A percentile compares a stretch with the other conserved stretches of the same genome.
phyloP scores from a whole-genome alignment of 2,113 vertebrate species.

The Halichoerus grypus region DNA sequence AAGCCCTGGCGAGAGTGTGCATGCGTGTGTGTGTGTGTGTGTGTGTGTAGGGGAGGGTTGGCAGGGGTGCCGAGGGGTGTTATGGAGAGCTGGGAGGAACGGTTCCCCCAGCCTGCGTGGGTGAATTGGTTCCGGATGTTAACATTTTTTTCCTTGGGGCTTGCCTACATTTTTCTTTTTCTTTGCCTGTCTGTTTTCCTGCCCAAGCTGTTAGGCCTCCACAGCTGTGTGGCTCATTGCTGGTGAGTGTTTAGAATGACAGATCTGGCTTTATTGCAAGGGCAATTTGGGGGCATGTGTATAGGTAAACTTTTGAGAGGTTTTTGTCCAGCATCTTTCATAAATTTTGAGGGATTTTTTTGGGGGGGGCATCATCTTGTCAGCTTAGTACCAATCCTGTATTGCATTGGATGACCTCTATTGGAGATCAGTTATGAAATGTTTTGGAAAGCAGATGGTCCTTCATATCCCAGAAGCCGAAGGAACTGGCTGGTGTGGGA shows the following conservation, averaged over 20 bases:
- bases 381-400: background rate
- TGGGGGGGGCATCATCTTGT: background rate
- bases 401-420: background rate
- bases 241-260: slow-evolving; percentile 53
- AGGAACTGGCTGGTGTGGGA: background rate
- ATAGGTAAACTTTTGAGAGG: background rate
- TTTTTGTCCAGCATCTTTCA: background rate
- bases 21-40: background rate
- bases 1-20: background rate
- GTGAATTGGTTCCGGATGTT: slow-evolving; percentile 84
- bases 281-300: background rate
- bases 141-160: slow-evolving; percentile 83
- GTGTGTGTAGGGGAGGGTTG: background rate
- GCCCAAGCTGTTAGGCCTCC: slow-evolving; percentile 61
- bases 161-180: slow-evolving; percentile 82
- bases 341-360: slow-evolving; percentile 3
- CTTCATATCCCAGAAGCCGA: background rate
- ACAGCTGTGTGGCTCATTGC: slow-evolving; percentile 75
- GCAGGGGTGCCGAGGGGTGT: background rate
- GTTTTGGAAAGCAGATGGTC: background rate
- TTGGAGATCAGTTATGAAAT: background rate
- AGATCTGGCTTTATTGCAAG: slow-evolving; percentile 29
- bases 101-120: slow-evolving; percentile 72
- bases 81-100: slow-evolving; percentile 68
- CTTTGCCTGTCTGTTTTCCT: slow-evolving; percentile 80